A percentile compares a stretch with the other conserved stretches of the same genome.
Conservation (phyloP, 2,113 vertebrate genomes). For the Marmota flaviventris region DNA sequence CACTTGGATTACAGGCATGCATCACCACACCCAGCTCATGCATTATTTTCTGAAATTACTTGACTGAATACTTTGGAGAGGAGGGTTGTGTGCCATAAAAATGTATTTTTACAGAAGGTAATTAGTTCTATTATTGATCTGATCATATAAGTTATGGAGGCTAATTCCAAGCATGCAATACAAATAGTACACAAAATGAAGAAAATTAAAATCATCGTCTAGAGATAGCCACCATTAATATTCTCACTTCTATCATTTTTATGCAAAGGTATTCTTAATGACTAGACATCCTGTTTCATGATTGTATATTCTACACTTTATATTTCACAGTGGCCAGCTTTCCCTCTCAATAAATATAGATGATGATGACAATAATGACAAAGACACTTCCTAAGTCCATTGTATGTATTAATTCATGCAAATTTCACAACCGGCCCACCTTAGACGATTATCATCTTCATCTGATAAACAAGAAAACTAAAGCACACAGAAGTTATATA, state of each 20-base stretch:
- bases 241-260: background rate
- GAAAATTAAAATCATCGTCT: constrained; percentile 12
- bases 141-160: background rate
- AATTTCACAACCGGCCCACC: background rate
- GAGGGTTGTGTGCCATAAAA: background rate
- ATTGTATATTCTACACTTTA: background rate
- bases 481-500: background rate
- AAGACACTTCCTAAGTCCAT: background rate
- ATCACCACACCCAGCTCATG: background rate
- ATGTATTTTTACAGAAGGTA: constrained; percentile 10
- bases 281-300: background rate
- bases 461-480: background rate
- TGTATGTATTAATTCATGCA: background rate
- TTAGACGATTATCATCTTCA: background rate
- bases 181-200: background rate
- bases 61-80: background rate
- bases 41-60: background rate
- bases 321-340: background rate
- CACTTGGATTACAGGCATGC: background rate
- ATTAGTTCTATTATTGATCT: background rate
- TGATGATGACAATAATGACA: background rate
- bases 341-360: background rate
- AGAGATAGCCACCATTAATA: background rate
- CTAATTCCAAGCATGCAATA: background rate
- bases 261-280: constrained; percentile 1